phyloP scores from a whole-genome alignment of 2,797 vertebrate genomes.

The Chrosomus eos region DNA sequence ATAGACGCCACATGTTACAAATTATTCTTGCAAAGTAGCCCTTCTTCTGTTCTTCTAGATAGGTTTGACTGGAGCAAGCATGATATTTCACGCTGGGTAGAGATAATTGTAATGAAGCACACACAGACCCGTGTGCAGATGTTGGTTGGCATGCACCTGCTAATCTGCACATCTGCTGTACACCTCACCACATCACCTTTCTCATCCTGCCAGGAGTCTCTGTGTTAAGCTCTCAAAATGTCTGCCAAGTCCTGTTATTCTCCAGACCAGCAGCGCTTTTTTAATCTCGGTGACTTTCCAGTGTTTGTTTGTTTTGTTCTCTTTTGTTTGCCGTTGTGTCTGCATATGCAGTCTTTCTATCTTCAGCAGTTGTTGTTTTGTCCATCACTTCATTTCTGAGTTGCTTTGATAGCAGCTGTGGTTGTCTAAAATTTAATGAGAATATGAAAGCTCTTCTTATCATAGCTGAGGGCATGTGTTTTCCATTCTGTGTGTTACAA shows the following conservation, averaged over 20 bases:
- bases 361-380: constrained; percentile 25
- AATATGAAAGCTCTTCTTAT: constrained; percentile 46
- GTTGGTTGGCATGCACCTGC: constrained; percentile 62
- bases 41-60: background rate
- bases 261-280: constrained; percentile 14
- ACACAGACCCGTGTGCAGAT: constrained; percentile 42
- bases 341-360: constrained; percentile 30
- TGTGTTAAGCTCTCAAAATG: constrained; percentile 51
- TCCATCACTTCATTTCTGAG: constrained; percentile 11
- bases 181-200: constrained; percentile 52
- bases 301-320: constrained; percentile 38
- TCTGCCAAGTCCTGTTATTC: constrained; percentile 47
- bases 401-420: constrained; percentile 28
- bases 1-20: constrained; percentile 17
- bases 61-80: constrained; percentile 30
- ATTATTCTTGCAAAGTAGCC: background rate
- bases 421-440: constrained; percentile 47
- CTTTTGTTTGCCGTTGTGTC: constrained; percentile 23
- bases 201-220: constrained; percentile 36
- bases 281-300: constrained; percentile 2
- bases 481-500: constrained; percentile 41
- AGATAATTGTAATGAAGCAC: constrained; percentile 52
- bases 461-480: constrained; percentile 51
- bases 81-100: constrained; percentile 10
- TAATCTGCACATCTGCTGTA: constrained; percentile 61